Base-by-base conservation (phyloP, 2,113 vertebrate genomes). In the Diadophis punctatus region DNA sequence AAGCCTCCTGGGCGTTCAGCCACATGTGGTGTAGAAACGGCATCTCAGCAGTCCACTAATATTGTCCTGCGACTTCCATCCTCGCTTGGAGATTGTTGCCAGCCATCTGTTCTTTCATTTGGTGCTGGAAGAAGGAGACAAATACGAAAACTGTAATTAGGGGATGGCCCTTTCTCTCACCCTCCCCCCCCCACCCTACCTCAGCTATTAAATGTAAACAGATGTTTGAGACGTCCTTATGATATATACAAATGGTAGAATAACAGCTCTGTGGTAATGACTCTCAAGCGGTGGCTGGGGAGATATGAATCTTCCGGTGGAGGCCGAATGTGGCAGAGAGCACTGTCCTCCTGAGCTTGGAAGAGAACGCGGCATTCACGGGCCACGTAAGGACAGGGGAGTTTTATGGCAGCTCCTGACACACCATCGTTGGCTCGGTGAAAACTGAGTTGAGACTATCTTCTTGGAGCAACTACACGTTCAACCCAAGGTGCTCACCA, bases 181-280 rank as follows among this genome's bases (percentile, higher is more conserved):
- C 25, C 22, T 12, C 68, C 2, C 68, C 2, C 22, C 88, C 94
- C 92, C 30, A n/a, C 30, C 63, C 85, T 43, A 95, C 88, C 87
- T 14, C 93, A 87, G 80, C 90, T 68, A 90, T 91, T 92, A 92
- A 96, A 95, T 93, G 95, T 92, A 94, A 96, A 91, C 96, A 94
- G 95, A 95, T 95, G 95, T 95, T 93, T 87, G 95, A 92, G 91
- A 88, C 43, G 0, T 95, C 94, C 93, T 46, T 90, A 85, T 86
- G 93, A 88, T 93, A 27, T 89, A 34, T 84, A 90, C 90, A 86
- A 88, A 86, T 90, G 95, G 93, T 94, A 91, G 94, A 92, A 94
- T 95, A 94, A 94, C 94, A 95, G 52, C 94, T 94, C 94, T 89
- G 18, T 80, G 93, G 94, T 85, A 92, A 95, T 74, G 11, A 27